phyloP scores from a whole-genome alignment of 2,888 invertebrate genomes.

The Melolontha melolontha region DNA sequence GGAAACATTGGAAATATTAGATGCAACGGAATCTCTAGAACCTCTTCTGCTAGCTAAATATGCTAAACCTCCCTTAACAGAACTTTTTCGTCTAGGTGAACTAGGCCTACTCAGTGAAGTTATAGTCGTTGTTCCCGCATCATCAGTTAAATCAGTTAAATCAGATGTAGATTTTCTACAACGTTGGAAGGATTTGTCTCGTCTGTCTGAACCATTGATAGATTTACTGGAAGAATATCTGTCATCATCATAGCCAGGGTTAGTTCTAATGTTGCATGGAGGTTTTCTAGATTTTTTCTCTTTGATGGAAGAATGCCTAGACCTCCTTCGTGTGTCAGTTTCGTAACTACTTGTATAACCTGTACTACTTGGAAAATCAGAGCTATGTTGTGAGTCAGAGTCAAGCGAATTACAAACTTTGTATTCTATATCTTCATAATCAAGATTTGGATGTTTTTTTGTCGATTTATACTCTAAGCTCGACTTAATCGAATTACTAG shows the following conservation, averaged over 20 bases:
- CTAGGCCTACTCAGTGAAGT: slow-evolving; percentile 73
- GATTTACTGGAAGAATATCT: slow-evolving; percentile 61
- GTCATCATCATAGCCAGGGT: slow-evolving; percentile 74
- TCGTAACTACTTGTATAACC: slow-evolving; percentile 43
- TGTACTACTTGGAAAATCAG: slow-evolving; percentile 46
- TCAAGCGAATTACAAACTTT: slow-evolving; percentile 63
- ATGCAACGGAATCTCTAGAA: slow-evolving; percentile 77
- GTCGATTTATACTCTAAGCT: slow-evolving; percentile 62
- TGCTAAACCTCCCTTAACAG: slow-evolving; percentile 77
- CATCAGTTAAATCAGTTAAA: slow-evolving; percentile 73
- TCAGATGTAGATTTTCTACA: slow-evolving; percentile 84
- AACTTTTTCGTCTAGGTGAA: slow-evolving; percentile 77
- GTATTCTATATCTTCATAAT: slow-evolving; percentile 63
- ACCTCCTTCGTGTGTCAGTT: slow-evolving; percentile 36
- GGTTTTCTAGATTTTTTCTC: slow-evolving; percentile 59
- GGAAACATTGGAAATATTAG: slow-evolving; percentile 78
- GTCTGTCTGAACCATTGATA: slow-evolving; percentile 65
- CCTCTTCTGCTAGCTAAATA: slow-evolving; percentile 89
- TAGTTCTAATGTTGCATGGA: slow-evolving; percentile 69
- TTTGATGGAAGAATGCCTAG: slow-evolving; percentile 61
- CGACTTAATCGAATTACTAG: slow-evolving; percentile 59
- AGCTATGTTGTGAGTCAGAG: slow-evolving; percentile 57
- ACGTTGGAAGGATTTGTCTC: slow-evolving; percentile 63
- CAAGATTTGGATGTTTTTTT: slow-evolving; percentile 61
- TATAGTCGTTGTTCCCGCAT: slow-evolving; percentile 69